Conservation (phyloP, 2,113 vertebrate genomes). For the Zapus hudsonius region DNA sequence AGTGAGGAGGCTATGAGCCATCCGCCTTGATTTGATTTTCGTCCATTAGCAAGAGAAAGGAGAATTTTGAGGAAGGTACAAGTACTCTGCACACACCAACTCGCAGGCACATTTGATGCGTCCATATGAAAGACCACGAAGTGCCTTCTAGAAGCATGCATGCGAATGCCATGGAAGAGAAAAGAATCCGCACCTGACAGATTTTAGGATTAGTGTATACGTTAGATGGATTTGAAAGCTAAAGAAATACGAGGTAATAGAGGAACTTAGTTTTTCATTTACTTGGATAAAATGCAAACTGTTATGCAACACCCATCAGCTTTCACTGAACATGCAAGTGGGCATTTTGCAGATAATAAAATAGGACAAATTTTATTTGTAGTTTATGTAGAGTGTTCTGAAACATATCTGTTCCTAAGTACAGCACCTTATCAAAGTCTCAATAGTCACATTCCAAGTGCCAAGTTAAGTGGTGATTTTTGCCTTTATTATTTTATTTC, state of each 20-base stretch:
- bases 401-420: conserved; percentile 22
- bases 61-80: conserved; percentile 25
- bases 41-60: conserved; percentile 48
- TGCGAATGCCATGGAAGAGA: conserved; percentile 12
- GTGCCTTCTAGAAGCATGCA: conserved; percentile 26
- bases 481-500: conserved; percentile 51
- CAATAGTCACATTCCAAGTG: background rate
- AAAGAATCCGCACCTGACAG: conserved; percentile 6
- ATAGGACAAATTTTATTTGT: conserved; percentile 49
- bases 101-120: background rate
- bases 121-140: too few relatives aligned
- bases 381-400: conserved; percentile 31
- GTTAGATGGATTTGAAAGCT: conserved; percentile 27
- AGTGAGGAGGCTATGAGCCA: background rate
- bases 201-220: conserved; percentile 41
- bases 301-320: background rate
- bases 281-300: background rate
- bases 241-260: background rate
- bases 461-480: background rate
- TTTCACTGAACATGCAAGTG: conserved; percentile 21
- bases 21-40: conserved; percentile 39
- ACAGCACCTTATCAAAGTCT: too few relatives aligned
- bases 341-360: background rate
- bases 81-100: background rate
- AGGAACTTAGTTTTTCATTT: conserved; percentile 27